Conservation (phyloP, 2,888 invertebrate genomes). For the Hydroisotoma schaefferi region DNA sequence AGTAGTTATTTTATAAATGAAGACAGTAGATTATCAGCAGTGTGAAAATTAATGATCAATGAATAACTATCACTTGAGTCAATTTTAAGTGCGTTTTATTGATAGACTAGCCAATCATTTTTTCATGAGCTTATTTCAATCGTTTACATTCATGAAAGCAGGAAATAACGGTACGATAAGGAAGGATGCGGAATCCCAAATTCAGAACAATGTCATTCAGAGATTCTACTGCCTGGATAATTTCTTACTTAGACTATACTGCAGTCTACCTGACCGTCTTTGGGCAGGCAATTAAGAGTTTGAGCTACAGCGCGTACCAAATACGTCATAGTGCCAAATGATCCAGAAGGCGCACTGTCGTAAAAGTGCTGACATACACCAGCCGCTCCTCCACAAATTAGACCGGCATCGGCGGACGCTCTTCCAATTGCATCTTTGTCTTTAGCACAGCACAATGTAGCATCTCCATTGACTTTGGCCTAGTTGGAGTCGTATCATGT, state of each 20-base stretch:
- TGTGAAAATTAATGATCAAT: too few relatives aligned
- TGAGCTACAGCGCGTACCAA: constrained; percentile 78
- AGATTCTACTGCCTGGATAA: too few relatives aligned
- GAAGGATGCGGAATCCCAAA: too few relatives aligned
- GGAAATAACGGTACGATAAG: too few relatives aligned
- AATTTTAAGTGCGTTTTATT: too few relatives aligned
- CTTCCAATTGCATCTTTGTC: constrained; percentile 61
- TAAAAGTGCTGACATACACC: constrained; percentile 96
- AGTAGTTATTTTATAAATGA: not conserved
- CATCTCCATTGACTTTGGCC: constrained; percentile 84
- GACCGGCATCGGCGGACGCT: constrained; percentile 56
- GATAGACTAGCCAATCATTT: too few relatives aligned
- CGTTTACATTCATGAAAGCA: too few relatives aligned
- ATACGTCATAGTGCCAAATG: constrained; percentile 97
- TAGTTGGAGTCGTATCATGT: constrained; percentile 51
- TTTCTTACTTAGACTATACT: constrained; percentile 61
- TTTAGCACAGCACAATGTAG: constrained; percentile 88
- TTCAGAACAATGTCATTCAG: too few relatives aligned
- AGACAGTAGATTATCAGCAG: too few relatives aligned
- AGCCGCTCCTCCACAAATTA: constrained; percentile 80
- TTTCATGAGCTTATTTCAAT: too few relatives aligned
- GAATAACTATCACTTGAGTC: too few relatives aligned
- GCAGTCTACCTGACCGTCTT: constrained; percentile 76
- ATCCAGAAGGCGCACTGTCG: constrained; percentile 96
- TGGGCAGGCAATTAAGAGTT: constrained; percentile 65